phyloP scores from a whole-genome alignment of 2,113 vertebrate genomes.

The Oreochromis niloticus region DNA sequence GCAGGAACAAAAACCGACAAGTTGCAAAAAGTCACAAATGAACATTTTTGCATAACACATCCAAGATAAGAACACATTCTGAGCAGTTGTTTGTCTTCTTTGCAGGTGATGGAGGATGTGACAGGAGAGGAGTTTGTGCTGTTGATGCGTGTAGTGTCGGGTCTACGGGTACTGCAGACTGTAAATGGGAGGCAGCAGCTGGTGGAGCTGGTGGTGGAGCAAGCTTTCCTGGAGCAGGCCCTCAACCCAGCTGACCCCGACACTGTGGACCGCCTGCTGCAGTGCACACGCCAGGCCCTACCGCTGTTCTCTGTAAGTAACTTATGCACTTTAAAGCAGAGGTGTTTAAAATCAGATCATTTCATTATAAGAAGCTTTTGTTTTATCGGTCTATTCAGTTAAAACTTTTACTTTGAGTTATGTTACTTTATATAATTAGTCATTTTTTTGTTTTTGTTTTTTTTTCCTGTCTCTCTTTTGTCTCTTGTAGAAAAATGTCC shows the following conservation, averaged over 20 bases:
- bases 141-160: slow-evolving; percentile 92
- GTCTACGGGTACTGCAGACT: slow-evolving; percentile 87
- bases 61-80: not conserved
- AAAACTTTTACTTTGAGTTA: not conserved
- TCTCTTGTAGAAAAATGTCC: slow-evolving; percentile 91
- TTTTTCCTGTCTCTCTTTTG: not conserved
- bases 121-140: slow-evolving; percentile 96
- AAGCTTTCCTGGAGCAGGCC: slow-evolving; percentile 91
- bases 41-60: not conserved
- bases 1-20: not conserved
- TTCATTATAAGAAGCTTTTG: not conserved
- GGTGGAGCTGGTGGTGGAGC: slow-evolving; percentile 92
- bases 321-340: not conserved
- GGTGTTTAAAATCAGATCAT: not conserved
- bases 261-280: slow-evolving; percentile 91
- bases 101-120: slow-evolving; percentile 94
- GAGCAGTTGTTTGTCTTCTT: not conserved
- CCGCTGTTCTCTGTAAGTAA: slow-evolving; percentile 90
- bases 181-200: slow-evolving; percentile 92
- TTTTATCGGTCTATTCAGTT: not conserved
- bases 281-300: slow-evolving; percentile 95
- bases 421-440: not conserved
- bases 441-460: not conserved
- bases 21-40: not conserved
- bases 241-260: slow-evolving; percentile 89